phyloP scores from a whole-genome alignment of 1,140 invertebrate species.

The Bicyclus anynana region DNA sequence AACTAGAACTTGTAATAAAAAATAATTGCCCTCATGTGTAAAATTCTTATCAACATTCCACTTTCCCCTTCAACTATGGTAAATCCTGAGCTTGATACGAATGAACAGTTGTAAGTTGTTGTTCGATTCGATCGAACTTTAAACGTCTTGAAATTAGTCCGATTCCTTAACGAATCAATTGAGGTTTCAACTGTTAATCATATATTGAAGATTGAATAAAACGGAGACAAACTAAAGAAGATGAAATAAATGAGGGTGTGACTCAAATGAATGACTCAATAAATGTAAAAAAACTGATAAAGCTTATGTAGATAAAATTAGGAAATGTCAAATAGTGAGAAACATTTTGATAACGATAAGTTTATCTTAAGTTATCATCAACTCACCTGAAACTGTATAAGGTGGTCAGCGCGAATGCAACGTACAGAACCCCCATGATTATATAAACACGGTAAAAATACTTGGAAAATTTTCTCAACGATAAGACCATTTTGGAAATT shows the following conservation, averaged over 20 bases:
- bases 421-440: slow-evolving; percentile 17
- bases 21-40: too few species aligned
- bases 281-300: neutral
- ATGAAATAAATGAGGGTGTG: neutral
- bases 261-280: neutral
- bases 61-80: too few species aligned
- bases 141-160: too few species aligned
- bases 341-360: neutral
- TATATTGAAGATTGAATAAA: too few species aligned
- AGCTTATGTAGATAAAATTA: neutral
- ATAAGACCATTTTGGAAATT: slow-evolving; percentile 32
- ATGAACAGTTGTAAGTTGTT: too few species aligned
- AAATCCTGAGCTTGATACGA: too few species aligned
- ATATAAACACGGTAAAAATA: slow-evolving; percentile 24
- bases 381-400: slow-evolving; percentile 25
- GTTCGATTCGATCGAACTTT: too few species aligned
- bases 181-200: too few species aligned
- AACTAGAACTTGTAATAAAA: too few species aligned
- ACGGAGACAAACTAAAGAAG: too few species aligned
- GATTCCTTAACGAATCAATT: too few species aligned
- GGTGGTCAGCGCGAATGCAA: slow-evolving; percentile 13
- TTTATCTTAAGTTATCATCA: neutral
- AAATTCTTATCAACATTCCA: too few species aligned
- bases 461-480: slow-evolving; percentile 20
- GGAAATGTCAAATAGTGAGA: neutral